These are phyloP conservation scores for Gavialis gangeticus DNA, from an alignment of 2,113 vertebrate genomes.

Conservation along the genomic window DNA sequence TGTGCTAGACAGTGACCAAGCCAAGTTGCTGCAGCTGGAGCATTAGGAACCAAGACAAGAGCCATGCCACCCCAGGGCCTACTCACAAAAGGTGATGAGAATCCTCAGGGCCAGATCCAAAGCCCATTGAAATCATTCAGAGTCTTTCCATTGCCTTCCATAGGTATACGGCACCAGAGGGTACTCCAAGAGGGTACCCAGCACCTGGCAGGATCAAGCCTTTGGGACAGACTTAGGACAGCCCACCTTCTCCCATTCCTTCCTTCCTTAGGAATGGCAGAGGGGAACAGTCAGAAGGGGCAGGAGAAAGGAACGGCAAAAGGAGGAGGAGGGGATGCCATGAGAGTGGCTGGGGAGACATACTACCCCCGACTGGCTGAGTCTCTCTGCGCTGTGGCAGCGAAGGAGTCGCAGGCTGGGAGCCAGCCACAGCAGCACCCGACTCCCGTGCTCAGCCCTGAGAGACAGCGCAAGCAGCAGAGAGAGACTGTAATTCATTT, in stretches of 20 bases:
- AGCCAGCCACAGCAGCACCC: not conserved
- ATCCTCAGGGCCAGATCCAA: not conserved
- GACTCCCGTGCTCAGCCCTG: not conserved
- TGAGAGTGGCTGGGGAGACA: not conserved
- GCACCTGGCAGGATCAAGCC: not conserved
- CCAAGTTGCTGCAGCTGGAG: not conserved
- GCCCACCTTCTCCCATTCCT: not conserved
- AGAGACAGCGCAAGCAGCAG: not conserved
- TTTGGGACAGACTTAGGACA: not conserved
- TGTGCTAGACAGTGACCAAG: not conserved
- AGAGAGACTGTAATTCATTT: conserved; percentile 49
- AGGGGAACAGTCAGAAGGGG: not conserved
- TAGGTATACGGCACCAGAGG: not conserved
- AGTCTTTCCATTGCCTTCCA: not conserved
- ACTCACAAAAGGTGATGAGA: not conserved
- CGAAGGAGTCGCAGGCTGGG: not conserved
- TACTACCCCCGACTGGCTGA: too few relatives aligned
- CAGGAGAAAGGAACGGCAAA: fast-evolving
- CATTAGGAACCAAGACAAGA: too few relatives aligned
- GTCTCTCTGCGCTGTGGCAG: not conserved
- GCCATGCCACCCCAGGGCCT: not conserved
- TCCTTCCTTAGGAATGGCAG: not conserved
- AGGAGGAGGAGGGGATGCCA: not conserved
- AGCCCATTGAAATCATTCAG: not conserved
- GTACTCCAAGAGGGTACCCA: not conserved